Evolutionary conservation across 2,113 vertebrate genomes (phyloP), one percentile per base, ranked within the genome.

Genomic region (Struthidea cinerea): DNA sequence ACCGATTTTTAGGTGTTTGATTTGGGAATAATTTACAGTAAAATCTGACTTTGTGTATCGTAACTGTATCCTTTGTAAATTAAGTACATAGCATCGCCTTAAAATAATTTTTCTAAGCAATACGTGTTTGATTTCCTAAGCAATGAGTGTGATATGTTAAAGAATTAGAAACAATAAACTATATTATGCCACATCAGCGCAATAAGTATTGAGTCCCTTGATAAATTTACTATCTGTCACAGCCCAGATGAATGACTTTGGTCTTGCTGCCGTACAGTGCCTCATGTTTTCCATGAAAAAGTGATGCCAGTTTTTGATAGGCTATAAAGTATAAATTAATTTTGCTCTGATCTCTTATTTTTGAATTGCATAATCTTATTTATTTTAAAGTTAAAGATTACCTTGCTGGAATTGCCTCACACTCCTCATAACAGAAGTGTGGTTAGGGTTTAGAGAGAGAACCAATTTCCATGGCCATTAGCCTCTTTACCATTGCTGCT

Each of bases 131-230:
- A 83, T 96, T 97, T 97, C 88, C 86, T 88, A 88, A 19, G 49
- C 63, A 69, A 5, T 37, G 33, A 53, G 37, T 81, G 77, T 94
- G 93, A 92, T 97, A 60, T 69, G 95, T 61, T 90, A 94, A 97
- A 96, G 90, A 98, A 97, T 96, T 96, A 94, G 86, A 96, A 95
- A 92, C 87, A 96, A 92, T 97, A 94, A 97, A 37, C 57, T 82
- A 28, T 90, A 71, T 78, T 80, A 70, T 64, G 44, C 49, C 87
- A 74, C 53, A 80, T 79, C 67, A 80, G 82, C 71, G 78, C 97
- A 95, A 60, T 87, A 95, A 96, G 61, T 92, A 95, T 89, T 74
- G 93, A 46, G 15, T 96, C 90, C 84, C 96, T 64, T 93, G 95
- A 94, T 96, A 86, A 96, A 97, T 91, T 92, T 92, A 71, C 76